Evolutionary conservation across 2,797 vertebrate species (phyloP), one percentile per base, ranked within the genome.

Genomic region (Podarcis siculus): DNA sequence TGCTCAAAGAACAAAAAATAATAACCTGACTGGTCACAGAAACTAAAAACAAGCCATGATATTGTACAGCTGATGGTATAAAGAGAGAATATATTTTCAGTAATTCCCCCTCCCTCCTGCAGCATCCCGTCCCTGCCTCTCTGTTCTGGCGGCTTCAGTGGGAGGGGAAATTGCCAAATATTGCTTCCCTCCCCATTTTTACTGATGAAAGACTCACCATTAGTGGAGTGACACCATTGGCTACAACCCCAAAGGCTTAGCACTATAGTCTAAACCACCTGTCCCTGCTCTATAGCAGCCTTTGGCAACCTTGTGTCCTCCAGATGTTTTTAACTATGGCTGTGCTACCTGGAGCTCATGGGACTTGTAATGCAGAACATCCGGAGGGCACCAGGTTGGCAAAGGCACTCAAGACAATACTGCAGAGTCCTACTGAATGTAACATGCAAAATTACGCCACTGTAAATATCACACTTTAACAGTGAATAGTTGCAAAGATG

Each of bases 391-490:
- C 27, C 45, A 84, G 69, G 37, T 7, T 55, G 37, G 58, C 19
- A 3, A 39, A 77, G 27, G 30, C 58, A 32, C 64, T 21, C 42
- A 42, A 15, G 12, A 86, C 45, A 85, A 84, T 89, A 85, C 87
- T 89, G 87, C 86, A 82, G 27, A 1, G 19, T 5, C 12, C 0
- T 30, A 55, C 1, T n/a, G 83, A 37, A 1, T 58, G 15, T 35
- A 76, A 37, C 30, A 42, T 67, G 27, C n/a, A 71, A 89, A 91
- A 67, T 1, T 3, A 77, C 58, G 27, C 25, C 2, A 9, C 21
- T 61, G 55, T 88, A 85, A 75, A 45, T 25, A 58, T 42, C n/a
- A 55, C 58, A 5, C 23, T 89, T 77, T 84, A 87, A 89, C 89
- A 87, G 55, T 3, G 49, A 45, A 73, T 91, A 88, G 32, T 78